A percentile compares a stretch with the other conserved stretches of the same genome.
Evolutionary conservation across 2,888 invertebrate species (phyloP).

Genomic region (Ichneumoninae sp.): DNA sequence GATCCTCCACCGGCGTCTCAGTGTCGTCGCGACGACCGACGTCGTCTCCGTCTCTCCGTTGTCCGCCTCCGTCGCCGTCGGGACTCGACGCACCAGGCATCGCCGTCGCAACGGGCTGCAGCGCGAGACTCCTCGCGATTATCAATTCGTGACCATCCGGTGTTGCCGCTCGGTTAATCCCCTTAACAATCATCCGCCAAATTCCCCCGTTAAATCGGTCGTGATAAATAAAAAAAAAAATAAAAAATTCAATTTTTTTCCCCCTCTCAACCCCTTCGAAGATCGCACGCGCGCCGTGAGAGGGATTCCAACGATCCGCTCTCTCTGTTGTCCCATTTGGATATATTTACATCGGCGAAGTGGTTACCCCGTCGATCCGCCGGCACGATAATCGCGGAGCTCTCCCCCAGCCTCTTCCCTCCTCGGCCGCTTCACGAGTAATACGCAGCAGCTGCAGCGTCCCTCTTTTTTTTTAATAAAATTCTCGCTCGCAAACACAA

Average conservation of each 20-base stretch:
- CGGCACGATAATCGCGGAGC: slow-evolving; percentile 52
- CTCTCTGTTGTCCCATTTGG: slow-evolving; percentile 63
- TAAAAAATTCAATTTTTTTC: not conserved
- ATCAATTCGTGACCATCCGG: not conserved
- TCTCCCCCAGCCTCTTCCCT: slow-evolving; percentile 10
- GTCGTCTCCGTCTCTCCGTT: slow-evolving; percentile 74
- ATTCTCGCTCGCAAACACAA: not conserved
- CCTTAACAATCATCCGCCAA: not conserved
- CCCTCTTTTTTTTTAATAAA: slow-evolving; percentile 2
- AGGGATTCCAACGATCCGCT: slow-evolving; percentile 24
- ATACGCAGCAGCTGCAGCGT: slow-evolving; percentile 52
- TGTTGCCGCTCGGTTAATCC: not conserved
- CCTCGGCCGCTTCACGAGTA: slow-evolving; percentile 45
- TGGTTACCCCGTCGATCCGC: slow-evolving; percentile 58
- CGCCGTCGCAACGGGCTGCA: slow-evolving; percentile 66
- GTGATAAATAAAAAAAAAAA: not conserved
- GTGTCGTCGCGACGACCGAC: slow-evolving; percentile 84
- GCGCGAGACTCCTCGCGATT: slow-evolving; percentile 54
- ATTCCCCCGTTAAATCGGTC: not conserved
- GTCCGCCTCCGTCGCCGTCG: slow-evolving; percentile 57
- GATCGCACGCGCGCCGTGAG: slow-evolving; percentile 2
- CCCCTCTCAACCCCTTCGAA: not conserved
- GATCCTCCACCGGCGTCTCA: slow-evolving; percentile 82
- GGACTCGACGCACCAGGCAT: slow-evolving; percentile 53
- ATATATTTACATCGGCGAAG: slow-evolving; percentile 65